These are phyloP conservation scores for Ibidorhyncha struthersii DNA, from an alignment of 2,113 vertebrate species.

Conservation along the genomic window DNA sequence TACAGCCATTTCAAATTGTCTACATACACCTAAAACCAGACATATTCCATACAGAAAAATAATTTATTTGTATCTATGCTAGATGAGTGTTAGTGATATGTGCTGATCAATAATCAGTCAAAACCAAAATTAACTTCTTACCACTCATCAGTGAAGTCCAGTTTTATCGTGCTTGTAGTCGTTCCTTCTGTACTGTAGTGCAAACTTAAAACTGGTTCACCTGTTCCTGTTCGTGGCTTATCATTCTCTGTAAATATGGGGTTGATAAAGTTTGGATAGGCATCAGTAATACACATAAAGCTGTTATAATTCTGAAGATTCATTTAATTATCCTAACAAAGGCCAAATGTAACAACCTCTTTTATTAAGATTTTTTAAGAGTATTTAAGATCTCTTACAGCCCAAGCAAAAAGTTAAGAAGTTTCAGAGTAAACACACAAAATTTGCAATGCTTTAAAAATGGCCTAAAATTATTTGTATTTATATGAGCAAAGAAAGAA, in stretches of 20 bases:
- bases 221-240: conserved; percentile 79
- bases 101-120: not conserved
- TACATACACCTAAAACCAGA: not conserved
- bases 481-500: not conserved
- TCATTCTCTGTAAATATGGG: conserved; percentile 82
- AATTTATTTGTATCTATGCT: not conserved
- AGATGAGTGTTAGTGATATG: not conserved
- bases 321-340: not conserved
- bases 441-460: conserved; percentile 13
- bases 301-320: not conserved
- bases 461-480: not conserved
- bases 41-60: not conserved
- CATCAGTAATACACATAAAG: conserved; percentile 13
- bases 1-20: not conserved
- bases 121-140: conserved; percentile 70
- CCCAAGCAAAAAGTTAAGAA: conserved; percentile 12
- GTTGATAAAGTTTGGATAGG: conserved; percentile 67
- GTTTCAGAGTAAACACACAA: not conserved
- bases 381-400: not conserved
- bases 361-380: too few relatives aligned
- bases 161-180: conserved; percentile 97
- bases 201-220: conserved; percentile 94
- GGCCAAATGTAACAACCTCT: too few relatives aligned
- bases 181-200: conserved; percentile 99
- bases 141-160: conserved; percentile 98